Evolutionary conservation across 2,113 vertebrate species (phyloP).

Genomic region (Daubentonia madagascariensis): DNA sequence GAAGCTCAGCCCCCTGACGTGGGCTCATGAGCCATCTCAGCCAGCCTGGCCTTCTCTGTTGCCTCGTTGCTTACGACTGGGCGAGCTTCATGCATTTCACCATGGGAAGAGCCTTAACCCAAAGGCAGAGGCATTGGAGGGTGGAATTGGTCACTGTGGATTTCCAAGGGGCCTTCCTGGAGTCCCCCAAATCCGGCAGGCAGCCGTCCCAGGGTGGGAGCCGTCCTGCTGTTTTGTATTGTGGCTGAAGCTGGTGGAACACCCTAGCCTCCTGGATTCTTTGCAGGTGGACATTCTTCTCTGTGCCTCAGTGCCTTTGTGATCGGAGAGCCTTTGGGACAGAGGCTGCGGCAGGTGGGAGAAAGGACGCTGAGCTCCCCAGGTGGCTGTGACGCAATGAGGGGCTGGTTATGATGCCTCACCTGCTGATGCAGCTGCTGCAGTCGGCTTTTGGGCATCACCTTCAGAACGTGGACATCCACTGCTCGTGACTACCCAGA

Average conservation of each 20-base stretch:
- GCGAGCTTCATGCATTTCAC: fast-evolving
- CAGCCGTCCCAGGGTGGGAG: fast-evolving
- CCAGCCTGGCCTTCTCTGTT: too few relatives aligned
- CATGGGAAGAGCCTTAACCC: neutral
- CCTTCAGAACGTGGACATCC: neutral
- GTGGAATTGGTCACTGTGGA: neutral
- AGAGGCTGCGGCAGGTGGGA: neutral
- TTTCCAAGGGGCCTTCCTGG: neutral
- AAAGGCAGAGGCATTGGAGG: neutral
- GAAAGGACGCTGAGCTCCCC: too few relatives aligned
- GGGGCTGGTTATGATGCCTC: fast-evolving
- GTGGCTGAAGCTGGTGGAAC: fast-evolving
- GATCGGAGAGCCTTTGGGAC: neutral
- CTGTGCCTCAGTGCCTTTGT: neutral
- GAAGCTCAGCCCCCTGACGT: neutral
- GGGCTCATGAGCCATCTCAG: fast-evolving
- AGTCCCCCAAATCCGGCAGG: fast-evolving
- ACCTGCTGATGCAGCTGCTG: fast-evolving
- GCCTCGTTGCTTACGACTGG: neutral
- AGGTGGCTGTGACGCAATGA: fast-evolving
- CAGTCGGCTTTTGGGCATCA: neutral
- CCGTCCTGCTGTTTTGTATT: too few relatives aligned
- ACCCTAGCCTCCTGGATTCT: fast-evolving
- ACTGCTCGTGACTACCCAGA: fast-evolving
- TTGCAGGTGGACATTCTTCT: neutral